phyloP scores from a whole-genome alignment of 2,888 invertebrate species.

The Apeira syringaria region DNA sequence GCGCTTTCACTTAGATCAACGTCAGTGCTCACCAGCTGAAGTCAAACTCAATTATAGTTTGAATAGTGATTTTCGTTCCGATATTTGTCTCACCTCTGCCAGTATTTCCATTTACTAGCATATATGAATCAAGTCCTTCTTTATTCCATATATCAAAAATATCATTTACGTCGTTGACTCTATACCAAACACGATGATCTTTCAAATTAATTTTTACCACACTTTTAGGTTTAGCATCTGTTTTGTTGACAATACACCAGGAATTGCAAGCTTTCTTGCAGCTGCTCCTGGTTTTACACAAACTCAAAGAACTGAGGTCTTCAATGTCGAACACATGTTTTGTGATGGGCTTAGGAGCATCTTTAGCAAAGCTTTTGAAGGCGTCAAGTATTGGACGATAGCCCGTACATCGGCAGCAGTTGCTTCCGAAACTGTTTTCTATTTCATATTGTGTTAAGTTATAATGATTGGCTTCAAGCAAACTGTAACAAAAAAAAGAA shows the following conservation, averaged over 20 bases:
- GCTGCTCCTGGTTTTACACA: constrained; percentile 40
- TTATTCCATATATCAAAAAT: constrained; percentile 71
- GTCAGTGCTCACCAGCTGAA: too few species aligned
- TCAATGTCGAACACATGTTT: constrained; percentile 73
- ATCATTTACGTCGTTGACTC: constrained; percentile 71
- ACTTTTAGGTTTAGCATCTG: constrained; percentile 34
- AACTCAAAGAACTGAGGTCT: constrained; percentile 51
- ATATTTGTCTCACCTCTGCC: constrained; percentile 79
- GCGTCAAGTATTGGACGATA: constrained; percentile 90
- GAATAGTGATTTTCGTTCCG: too few species aligned
- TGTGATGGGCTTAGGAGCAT: constrained; percentile 68
- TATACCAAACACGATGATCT: constrained; percentile 76
- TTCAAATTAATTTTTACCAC: constrained; percentile 49
- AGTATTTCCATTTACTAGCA: constrained; percentile 88
- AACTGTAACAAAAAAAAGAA: constrained; percentile 22
- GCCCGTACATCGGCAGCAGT: constrained; percentile 92
- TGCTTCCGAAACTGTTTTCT: constrained; percentile 89
- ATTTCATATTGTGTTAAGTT: constrained; percentile 69
- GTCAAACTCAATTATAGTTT: too few species aligned
- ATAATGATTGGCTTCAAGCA: constrained; percentile 33
- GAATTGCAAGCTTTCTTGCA: constrained; percentile 55
- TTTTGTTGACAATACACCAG: constrained; percentile 55
- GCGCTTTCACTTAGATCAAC: too few species aligned
- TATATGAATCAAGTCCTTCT: constrained; percentile 72
- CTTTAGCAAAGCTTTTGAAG: constrained; percentile 88